phyloP scores from a whole-genome alignment of 2,888 invertebrate genomes.

The Argynnis bischoffii region DNA sequence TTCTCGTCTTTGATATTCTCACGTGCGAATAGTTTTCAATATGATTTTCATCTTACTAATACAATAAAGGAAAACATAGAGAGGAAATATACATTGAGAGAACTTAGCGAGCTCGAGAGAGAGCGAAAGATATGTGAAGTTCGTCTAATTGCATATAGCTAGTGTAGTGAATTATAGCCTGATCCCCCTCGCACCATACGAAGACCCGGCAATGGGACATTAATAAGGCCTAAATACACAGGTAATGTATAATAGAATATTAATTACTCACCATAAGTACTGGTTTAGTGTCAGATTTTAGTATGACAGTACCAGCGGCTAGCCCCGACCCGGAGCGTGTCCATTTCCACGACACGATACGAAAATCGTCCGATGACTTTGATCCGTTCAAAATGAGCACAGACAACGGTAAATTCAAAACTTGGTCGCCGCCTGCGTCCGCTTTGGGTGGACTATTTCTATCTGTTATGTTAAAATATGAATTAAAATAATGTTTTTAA shows the following conservation, averaged over 20 bases:
- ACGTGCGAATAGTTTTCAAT: too few species aligned
- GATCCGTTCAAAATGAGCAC: conserved; percentile 92
- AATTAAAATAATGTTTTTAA: background rate
- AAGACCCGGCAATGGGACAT: too few species aligned
- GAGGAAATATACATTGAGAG: too few species aligned
- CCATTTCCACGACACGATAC: conserved; percentile 93
- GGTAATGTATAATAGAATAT: background rate
- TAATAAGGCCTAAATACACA: background rate
- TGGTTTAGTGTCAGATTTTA: conserved; percentile 88
- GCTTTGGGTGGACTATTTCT: conserved; percentile 95
- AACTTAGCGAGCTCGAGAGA: too few species aligned
- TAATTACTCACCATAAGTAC: conserved; percentile 80
- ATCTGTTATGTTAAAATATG: conserved; percentile 78
- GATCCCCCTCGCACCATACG: too few species aligned
- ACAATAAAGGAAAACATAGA: background rate
- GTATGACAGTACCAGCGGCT: conserved; percentile 92
- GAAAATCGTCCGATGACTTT: conserved; percentile 92
- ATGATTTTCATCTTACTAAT: too few species aligned
- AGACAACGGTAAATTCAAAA: conserved; percentile 87
- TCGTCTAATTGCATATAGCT: too few species aligned
- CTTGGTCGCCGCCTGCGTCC: conserved; percentile 93
- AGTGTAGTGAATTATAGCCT: too few species aligned
- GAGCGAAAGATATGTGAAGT: too few species aligned
- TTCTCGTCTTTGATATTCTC: too few species aligned
- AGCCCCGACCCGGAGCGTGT: conserved; percentile 88